Evolutionary conservation across 2,797 vertebrate genomes (phyloP), one percentile per base, ranked within the genome.

Genomic region (Typhlichthys subterraneus): DNA sequence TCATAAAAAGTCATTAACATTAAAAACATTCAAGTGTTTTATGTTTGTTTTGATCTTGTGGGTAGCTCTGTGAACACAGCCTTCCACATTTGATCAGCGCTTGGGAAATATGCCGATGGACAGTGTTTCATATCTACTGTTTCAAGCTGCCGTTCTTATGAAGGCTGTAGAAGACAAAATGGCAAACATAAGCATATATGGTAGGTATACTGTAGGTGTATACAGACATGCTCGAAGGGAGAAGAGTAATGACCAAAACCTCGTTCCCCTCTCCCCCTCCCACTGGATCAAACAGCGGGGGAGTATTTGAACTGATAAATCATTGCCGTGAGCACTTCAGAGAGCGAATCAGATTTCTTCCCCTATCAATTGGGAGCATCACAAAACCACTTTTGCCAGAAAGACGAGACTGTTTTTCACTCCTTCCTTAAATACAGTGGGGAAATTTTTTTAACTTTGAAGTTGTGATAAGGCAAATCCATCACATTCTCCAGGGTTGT

Each of bases 281-380:
- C 70, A 80, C 81, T 79, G 84, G 88, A 88, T 90, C 87, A 88
- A 88, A 87, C 81, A 75, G 75, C 7, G 76, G 79, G 83, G 85
- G 83, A 87, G 85, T 84, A 85, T 83, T 86, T 85, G 78, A 70
- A 78, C 64, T 12, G 84, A 83, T 86, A 84, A 89, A 88, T 90
- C 84, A 87, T 86, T 81, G 86, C 85, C 80, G 80, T 84, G 77
- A 86, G 77, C 81, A 76, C 79, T 84, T 77, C 77, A 79, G 69
- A 50, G 63, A 76, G 67, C 76, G 81, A 87, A 56, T 87, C 79
- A 84, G 80, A 75, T 60, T 45, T 23, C 17, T 45, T 15, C 10
- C 7, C 7, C 33, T 38, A 38, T 38, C 33, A 38, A 38, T 38
- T 38, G 7, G 33, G 85, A 78, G 81, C 87, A 90, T 87, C 82